Base-by-base conservation (phyloP, 2,797 vertebrate genomes). In the Alcedo atthis region DNA sequence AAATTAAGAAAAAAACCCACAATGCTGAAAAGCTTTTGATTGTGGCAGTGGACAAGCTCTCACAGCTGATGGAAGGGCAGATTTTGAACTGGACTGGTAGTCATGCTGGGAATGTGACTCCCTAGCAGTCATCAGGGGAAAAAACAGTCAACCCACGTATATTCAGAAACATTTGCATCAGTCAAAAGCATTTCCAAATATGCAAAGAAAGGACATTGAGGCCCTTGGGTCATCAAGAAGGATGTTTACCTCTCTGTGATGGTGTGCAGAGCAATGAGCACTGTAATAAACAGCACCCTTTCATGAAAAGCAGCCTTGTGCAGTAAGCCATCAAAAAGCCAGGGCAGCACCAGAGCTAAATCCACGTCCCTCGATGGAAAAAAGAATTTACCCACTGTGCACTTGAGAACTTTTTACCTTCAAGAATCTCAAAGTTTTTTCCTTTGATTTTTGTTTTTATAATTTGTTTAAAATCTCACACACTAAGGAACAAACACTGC, bases 61-160 rank as follows among this genome's bases (percentile, higher is more conserved):
- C 43, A 12, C 15, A 80, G 3, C 25, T 32, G 58, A 71, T 15
- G 10, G 53, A 76, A 58, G 8, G 9, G 40, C 3, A 85, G 25
- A 68, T 49, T 63, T 66, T 43, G 63, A 37, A 53, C 1, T 51
- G 40, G 33, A 40, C 14, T 76, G 33, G 35, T 7, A 66, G 15
- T 9, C 3, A 2, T 55, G 18, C 43, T 62, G 42, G 17, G 12
- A 92, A 42, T 19, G 25, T 32, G 20, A 68, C 5, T 6, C 9
- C 25, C 2, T 30, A 20, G 10, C 9, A 54, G 5, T 24, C 45
- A 48, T 43, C 18, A 70, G 48, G 15, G 18, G 6, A 25, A 79
- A 46, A 81, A 42, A 37, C 8, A 45, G 33, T 48, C 22, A 75
- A 33, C 28, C 2, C 30, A 9, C 0, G 0, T 12, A 2, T 4